phyloP scores from a whole-genome alignment of 2,888 invertebrate genomes.

The Iselma pallidipennis region DNA sequence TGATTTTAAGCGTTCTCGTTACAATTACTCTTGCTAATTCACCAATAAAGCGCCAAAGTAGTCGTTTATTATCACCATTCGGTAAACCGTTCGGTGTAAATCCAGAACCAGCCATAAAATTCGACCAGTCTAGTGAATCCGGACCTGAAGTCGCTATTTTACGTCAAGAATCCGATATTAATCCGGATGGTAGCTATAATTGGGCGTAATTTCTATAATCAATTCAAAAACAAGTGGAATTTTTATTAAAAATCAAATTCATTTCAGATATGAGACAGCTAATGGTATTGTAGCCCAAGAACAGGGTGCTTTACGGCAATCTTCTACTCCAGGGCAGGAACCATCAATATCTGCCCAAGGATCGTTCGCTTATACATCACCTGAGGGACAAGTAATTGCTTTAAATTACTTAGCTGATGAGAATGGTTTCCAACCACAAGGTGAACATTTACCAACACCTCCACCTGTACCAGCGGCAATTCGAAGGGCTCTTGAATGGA shows the following conservation, averaged over 20 bases:
- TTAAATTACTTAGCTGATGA: conserved; percentile 61
- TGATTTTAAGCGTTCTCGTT: neutral
- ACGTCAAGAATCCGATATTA: conserved; percentile 52
- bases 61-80: conserved; percentile 12
- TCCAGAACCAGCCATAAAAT: conserved; percentile 12
- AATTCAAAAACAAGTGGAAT: neutral
- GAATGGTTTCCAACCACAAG: conserved; percentile 60
- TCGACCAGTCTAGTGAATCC: conserved; percentile 4
- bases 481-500: conserved; percentile 59
- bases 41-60: neutral
- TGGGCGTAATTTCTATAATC: conserved; percentile 54
- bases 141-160: conserved; percentile 50
- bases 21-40: conserved; percentile 2
- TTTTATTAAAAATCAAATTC: neutral
- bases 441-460: conserved; percentile 52
- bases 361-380: conserved; percentile 59
- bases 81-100: conserved; percentile 8
- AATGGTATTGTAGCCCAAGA: conserved; percentile 67
- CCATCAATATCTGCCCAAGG: conserved; percentile 57
- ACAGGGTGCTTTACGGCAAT: conserved; percentile 59
- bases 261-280: conserved; percentile 62
- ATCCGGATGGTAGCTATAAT: conserved; percentile 57
- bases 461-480: conserved; percentile 61
- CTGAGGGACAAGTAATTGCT: conserved; percentile 62
- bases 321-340: conserved; percentile 46